Percentiles rank a stretch among this genome's conserved stretches.
Evolutionary conservation across 1,140 invertebrate genomes (phyloP).

Genomic region (Tetragonula clypearis): DNA sequence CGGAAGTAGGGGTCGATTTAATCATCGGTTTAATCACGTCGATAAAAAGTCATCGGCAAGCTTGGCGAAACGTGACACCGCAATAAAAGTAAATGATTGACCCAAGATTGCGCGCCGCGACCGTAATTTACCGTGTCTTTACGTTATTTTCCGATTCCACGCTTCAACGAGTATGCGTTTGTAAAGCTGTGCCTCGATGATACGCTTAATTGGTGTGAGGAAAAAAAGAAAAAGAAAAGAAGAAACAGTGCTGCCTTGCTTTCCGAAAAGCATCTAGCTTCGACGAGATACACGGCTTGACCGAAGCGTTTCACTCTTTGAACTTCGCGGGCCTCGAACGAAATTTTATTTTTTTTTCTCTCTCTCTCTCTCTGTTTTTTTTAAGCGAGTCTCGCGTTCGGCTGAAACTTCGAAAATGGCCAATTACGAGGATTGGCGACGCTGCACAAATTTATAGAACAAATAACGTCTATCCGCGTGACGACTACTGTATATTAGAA

Average conservation of each 20-base stretch:
- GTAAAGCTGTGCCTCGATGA: not conserved
- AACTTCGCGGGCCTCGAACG: no score
- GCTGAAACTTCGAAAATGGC: no score
- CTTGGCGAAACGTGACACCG: not conserved
- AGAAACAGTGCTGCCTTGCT: not conserved
- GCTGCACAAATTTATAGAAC: no score
- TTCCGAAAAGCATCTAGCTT: not conserved
- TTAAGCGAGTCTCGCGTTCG: no score
- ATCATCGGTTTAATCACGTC: conserved; percentile 21
- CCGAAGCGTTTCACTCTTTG: no score
- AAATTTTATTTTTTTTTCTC: no score
- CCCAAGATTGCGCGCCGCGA: conserved; percentile 1
- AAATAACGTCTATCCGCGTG: no score
- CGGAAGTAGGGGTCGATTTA: conserved; percentile 18
- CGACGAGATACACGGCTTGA: not conserved
- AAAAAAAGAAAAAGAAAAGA: not conserved
- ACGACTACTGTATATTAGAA: no score
- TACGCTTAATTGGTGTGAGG: not conserved
- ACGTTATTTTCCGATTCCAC: conserved; percentile 10
- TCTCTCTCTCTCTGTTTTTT: no score
- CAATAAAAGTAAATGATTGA: conserved; percentile 40
- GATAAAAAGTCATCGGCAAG: conserved; percentile 18
- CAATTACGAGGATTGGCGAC: no score
- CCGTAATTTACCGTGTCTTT: conserved; percentile 21
- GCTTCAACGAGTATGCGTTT: not conserved